Conservation (phyloP, 37 sponge, comb jelly and placozoan species). For the Beroe ovata region DNA sequence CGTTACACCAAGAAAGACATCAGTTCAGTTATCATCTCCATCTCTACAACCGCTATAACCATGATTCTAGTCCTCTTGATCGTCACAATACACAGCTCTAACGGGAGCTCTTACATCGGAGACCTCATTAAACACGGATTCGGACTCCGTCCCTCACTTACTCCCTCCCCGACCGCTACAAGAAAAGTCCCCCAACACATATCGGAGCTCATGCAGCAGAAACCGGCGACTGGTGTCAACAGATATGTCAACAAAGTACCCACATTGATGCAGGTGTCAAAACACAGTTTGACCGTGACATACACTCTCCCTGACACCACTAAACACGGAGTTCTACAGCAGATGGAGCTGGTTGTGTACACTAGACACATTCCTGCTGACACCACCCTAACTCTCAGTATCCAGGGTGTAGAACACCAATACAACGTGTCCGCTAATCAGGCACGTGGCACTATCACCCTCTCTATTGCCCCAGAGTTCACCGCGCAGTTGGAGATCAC, state of each 20-base stretch:
- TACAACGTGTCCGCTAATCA: background rate
- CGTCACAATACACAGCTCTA: background rate
- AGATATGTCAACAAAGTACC: background rate
- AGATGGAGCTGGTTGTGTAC: conserved; percentile 32
- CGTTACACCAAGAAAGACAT: too few species aligned
- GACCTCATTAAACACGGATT: background rate
- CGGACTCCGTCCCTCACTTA: background rate
- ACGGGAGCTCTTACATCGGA: background rate
- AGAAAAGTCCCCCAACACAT: conserved; percentile 23
- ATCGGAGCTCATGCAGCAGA: background rate
- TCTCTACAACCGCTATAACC: background rate
- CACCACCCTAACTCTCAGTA: background rate
- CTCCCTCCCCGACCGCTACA: background rate
- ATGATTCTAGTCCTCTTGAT: background rate
- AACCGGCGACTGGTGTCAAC: background rate
- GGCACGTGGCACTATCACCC: background rate
- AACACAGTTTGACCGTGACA: background rate
- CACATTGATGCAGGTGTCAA: background rate
- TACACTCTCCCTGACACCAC: background rate
- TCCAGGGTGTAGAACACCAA: background rate
- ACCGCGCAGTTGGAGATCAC: background rate
- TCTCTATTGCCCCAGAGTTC: background rate
- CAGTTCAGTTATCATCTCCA: too few species aligned
- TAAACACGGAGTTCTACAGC: background rate
- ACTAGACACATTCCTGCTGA: background rate